A percentile compares a stretch with the other conserved stretches of the same genome.
phyloP scores from a whole-genome alignment of 2,113 vertebrate species.

The Halcyon malimbica region DNA sequence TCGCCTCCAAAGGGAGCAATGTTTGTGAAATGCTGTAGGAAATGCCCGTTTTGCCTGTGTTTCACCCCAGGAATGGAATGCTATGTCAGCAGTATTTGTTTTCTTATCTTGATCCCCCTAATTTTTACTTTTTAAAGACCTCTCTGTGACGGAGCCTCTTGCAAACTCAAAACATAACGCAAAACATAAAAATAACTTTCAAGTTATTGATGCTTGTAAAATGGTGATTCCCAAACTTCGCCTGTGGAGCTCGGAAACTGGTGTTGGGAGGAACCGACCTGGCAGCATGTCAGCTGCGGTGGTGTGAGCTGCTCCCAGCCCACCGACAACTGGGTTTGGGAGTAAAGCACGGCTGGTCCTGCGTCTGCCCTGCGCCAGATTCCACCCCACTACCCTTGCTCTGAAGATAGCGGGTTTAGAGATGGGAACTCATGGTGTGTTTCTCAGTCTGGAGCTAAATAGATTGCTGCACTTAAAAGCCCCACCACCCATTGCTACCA shows the following conservation, averaged over 20 bases:
- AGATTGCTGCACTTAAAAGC: neutral
- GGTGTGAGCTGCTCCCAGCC: neutral
- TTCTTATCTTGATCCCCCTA: conserved; percentile 27
- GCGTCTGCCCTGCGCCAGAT: neutral
- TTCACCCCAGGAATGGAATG: conserved; percentile 3
- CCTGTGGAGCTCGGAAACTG: neutral
- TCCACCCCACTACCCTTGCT: neutral
- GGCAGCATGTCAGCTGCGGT: neutral
- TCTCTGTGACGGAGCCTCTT: neutral
- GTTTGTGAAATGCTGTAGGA: neutral
- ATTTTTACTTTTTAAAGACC: conserved; percentile 36
- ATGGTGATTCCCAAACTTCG: neutral
- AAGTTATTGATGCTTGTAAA: neutral
- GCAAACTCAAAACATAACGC: neutral
- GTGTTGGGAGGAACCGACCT: neutral
- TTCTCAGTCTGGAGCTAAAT: neutral
- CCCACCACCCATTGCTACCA: conserved; percentile 1
- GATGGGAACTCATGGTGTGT: fast-evolving
- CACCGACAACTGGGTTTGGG: neutral
- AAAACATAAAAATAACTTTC: neutral
- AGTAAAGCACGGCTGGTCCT: neutral
- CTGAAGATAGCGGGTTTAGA: neutral
- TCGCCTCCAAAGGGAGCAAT: neutral
- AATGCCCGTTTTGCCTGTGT: neutral
- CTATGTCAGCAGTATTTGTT: conserved; percentile 41